phyloP scores from a whole-genome alignment of 2,888 invertebrate species.

The Cryptus armator region DNA sequence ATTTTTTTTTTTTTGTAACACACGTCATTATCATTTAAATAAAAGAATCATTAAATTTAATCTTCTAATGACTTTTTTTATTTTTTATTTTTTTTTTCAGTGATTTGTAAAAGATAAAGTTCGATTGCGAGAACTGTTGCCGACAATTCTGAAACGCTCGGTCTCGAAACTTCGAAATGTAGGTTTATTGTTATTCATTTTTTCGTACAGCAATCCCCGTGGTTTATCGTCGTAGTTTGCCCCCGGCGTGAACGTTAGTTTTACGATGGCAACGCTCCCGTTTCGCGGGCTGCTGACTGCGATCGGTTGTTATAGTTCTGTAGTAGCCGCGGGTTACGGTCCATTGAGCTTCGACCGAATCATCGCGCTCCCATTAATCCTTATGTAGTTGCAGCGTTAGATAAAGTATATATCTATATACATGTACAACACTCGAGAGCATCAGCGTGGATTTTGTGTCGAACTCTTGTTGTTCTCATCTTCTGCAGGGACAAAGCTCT shows the following conservation, averaged over 20 bases:
- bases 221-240: constrained; percentile 61
- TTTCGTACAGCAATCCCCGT: constrained; percentile 45
- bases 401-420: not conserved
- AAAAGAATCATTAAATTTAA: too few species aligned
- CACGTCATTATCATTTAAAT: not conserved
- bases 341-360: constrained; percentile 70
- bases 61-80: too few species aligned
- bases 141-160: not conserved
- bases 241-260: constrained; percentile 52
- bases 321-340: constrained; percentile 65
- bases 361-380: constrained; percentile 70
- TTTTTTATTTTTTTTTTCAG: too few species aligned
- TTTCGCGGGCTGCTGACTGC: constrained; percentile 67
- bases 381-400: constrained; percentile 34
- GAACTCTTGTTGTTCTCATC: constrained; percentile 28
- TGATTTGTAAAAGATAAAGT: not conserved
- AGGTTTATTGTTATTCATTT: constrained; percentile 61
- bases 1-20: not conserved
- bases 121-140: not conserved
- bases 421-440: not conserved
- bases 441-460: not conserved
- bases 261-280: constrained; percentile 66
- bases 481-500: constrained; percentile 45
- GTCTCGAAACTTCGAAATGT: constrained; percentile 31
- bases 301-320: constrained; percentile 34